phyloP scores from a whole-genome alignment of 2,797 vertebrate genomes.

The Notamacropus eugenii region DNA sequence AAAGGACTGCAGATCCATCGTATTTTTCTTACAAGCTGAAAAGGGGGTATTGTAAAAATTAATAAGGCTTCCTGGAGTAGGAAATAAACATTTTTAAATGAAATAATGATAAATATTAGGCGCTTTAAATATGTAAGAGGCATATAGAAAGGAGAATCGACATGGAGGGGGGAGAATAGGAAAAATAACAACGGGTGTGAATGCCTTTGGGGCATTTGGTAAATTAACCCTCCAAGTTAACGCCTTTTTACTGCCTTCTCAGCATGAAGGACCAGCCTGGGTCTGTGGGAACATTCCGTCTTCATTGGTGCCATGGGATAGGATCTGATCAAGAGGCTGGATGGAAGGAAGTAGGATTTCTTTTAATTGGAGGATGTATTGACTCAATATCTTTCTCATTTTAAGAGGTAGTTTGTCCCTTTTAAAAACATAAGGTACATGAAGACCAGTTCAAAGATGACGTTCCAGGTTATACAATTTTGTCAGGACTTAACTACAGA shows the following conservation, averaged over 20 bases:
- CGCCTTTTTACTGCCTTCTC: conserved; percentile 11
- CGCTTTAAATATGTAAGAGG: conserved; percentile 69
- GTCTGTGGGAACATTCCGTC: conserved; percentile 25
- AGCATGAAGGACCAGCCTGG: conserved; percentile 8
- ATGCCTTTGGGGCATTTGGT: conserved; percentile 53
- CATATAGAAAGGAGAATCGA: conserved; percentile 61
- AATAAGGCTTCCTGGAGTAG: conserved; percentile 59
- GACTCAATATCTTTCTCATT: conserved; percentile 45
- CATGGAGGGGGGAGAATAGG: background rate
- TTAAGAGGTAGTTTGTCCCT: conserved; percentile 45
- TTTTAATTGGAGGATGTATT: conserved; percentile 53
- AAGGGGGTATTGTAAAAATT: conserved; percentile 62
- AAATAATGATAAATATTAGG: conserved; percentile 68
- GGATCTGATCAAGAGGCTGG: background rate
- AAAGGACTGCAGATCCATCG: conserved; percentile 55
- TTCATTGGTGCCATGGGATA: conserved; percentile 43
- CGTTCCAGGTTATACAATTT: conserved; percentile 51
- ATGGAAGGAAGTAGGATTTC: background rate
- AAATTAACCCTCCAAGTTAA: conserved; percentile 52
- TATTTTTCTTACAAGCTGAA: conserved; percentile 62
- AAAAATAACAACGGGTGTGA: conserved; percentile 50
- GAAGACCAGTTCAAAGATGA: conserved; percentile 41
- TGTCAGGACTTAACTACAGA: conserved; percentile 37
- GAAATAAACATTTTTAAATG: conserved; percentile 69
- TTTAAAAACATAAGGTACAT: conserved; percentile 47